phyloP scores from a whole-genome alignment of 2,797 vertebrate genomes.

The Saxicola maurus region DNA sequence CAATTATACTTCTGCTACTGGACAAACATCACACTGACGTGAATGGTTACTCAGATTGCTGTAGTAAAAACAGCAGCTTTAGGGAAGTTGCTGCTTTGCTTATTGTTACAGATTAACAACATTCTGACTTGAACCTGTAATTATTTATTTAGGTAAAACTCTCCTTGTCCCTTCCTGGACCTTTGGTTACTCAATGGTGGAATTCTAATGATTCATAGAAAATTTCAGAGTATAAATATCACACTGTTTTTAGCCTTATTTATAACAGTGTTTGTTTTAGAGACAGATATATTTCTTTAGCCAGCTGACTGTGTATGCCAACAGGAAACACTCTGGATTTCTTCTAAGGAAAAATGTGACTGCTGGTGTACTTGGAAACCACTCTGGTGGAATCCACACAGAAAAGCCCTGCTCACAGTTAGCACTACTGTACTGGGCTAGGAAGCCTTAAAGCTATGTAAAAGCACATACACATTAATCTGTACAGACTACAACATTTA shows the following conservation, averaged over 20 bases:
- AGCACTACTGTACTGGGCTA: background rate
- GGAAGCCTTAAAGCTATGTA: background rate
- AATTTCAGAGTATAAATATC: background rate
- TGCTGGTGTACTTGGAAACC: background rate
- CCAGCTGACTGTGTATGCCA: background rate
- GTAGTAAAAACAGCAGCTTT: background rate
- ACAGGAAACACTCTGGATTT: background rate
- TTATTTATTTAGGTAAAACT: slow-evolving; percentile 10
- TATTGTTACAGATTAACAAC: background rate
- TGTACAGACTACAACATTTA: background rate
- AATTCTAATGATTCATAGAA: background rate
- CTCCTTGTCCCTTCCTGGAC: background rate
- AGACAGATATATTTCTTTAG: background rate
- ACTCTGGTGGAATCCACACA: background rate
- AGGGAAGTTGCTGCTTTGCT: background rate
- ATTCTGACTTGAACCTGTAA: background rate
- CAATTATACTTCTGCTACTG: background rate
- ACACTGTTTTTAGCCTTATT: background rate
- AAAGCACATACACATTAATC: background rate
- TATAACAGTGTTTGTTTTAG: background rate
- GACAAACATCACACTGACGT: background rate
- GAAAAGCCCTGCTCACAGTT: background rate
- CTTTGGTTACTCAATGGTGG: background rate
- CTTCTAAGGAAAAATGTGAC: background rate
- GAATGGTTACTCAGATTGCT: background rate